These are phyloP conservation scores for Euura saliciscinereae DNA, from an alignment of 1,140 invertebrate genomes.

Conservation along the genomic window DNA sequence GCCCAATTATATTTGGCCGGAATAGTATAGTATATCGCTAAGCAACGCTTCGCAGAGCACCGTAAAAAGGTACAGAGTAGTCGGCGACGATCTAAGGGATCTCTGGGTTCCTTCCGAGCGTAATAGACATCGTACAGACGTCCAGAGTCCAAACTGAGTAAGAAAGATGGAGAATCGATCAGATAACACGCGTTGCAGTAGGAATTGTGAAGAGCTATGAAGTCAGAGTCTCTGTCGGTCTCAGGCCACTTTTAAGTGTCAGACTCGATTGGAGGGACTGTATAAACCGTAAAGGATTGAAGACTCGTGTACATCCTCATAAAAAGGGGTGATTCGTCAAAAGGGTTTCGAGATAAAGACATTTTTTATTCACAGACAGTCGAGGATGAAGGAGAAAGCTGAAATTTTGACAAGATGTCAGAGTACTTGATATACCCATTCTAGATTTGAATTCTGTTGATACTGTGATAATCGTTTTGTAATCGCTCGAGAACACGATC, in stretches of 20 bases:
- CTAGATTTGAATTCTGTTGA: too few species aligned
- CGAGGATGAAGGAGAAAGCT: too few species aligned
- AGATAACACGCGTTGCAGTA: neutral
- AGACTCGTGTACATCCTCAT: neutral
- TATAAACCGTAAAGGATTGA: neutral
- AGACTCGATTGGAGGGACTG: neutral
- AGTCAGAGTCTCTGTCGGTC: neutral
- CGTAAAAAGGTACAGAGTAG: neutral
- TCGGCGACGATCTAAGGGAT: neutral
- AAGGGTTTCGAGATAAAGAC: too few species aligned
- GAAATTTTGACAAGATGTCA: too few species aligned
- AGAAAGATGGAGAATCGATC: too few species aligned
- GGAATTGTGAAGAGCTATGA: neutral
- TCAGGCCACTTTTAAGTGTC: neutral
- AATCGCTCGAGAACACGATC: too few species aligned
- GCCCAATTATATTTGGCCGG: neutral
- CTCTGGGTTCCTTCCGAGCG: too few species aligned
- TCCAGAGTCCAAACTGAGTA: neutral
- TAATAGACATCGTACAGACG: conserved; percentile 6
- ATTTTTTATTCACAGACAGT: too few species aligned
- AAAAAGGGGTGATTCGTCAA: too few species aligned
- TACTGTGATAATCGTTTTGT: too few species aligned
- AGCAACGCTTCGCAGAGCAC: neutral
- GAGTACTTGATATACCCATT: too few species aligned
- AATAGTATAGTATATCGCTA: neutral